Conservation (phyloP, 2,113 vertebrate species). For the Gobius niger region DNA sequence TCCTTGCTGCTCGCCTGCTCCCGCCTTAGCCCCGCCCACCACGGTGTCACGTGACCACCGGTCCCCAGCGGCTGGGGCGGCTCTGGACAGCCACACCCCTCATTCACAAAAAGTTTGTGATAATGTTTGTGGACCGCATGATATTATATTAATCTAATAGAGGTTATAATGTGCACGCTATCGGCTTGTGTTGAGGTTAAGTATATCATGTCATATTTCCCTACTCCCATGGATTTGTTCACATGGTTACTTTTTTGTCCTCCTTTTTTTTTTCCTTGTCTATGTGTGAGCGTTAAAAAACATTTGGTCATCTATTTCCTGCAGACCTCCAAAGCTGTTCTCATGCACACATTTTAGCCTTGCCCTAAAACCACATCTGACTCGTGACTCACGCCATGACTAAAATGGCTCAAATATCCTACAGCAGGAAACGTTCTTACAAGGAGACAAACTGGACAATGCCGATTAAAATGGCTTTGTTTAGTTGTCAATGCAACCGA, state of each 20-base stretch:
- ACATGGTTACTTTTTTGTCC: background rate
- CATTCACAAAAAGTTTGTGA: slow-evolving; percentile 69
- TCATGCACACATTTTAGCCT: slow-evolving; percentile 12
- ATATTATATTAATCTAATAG: slow-evolving; percentile 5
- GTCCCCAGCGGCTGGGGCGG: slow-evolving; percentile 61
- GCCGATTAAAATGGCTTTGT: background rate
- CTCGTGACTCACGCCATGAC: slow-evolving; percentile 43
- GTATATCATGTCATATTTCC: slow-evolving; percentile 13
- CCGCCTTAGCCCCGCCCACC: slow-evolving; percentile 62
- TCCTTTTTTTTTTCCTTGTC: slow-evolving; percentile 20
- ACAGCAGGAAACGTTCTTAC: background rate
- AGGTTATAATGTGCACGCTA: slow-evolving; percentile 11
- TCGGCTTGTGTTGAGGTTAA: slow-evolving; percentile 12
- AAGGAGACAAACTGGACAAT: background rate
- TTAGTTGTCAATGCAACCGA: background rate
- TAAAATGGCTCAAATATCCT: slow-evolving; percentile 18
- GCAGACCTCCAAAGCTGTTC: slow-evolving; percentile 8
- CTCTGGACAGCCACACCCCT: slow-evolving; percentile 65
- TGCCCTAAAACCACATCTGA: slow-evolving; percentile 29
- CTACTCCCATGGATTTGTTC: slow-evolving; percentile 43
- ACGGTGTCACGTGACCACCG: slow-evolving; percentile 65
- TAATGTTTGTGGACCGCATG: slow-evolving; percentile 15
- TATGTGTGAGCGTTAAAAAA: slow-evolving; percentile 10
- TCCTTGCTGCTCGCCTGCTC: slow-evolving; percentile 41
- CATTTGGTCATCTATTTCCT: slow-evolving; percentile 32